phyloP scores from a whole-genome alignment of 2,797 vertebrate species.

The Lutjanus argentimaculatus region DNA sequence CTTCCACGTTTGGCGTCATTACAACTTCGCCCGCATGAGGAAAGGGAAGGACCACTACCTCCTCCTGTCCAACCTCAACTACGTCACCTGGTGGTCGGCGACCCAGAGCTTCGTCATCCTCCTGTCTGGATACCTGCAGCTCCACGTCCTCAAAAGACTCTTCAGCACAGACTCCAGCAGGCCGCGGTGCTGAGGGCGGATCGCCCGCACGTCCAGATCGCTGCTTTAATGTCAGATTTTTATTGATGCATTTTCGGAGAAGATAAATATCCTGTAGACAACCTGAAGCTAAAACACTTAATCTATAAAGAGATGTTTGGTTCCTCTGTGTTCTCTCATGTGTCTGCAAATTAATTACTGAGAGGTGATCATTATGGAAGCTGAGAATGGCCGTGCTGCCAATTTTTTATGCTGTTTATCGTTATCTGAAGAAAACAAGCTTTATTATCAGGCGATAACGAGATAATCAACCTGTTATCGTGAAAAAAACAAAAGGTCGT shows the following conservation, averaged over 20 bases:
- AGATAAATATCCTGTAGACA: background rate
- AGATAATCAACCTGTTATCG: too few relatives aligned
- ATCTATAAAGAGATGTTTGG: background rate
- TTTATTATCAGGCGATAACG: too few relatives aligned
- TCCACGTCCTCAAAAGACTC: slow-evolving; percentile 87
- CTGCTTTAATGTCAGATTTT: background rate
- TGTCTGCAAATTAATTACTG: too few relatives aligned
- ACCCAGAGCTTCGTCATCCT: slow-evolving; percentile 86
- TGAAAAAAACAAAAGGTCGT: too few relatives aligned
- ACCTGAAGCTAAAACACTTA: background rate
- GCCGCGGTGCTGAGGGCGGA: slow-evolving; percentile 82
- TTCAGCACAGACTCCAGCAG: slow-evolving; percentile 78
- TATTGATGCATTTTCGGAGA: background rate
- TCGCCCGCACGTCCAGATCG: background rate
- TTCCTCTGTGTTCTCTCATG: background rate
- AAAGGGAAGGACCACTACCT: slow-evolving; percentile 85
- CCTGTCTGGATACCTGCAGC: slow-evolving; percentile 86
- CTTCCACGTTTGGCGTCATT: slow-evolving; percentile 90
- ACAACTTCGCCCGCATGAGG: slow-evolving; percentile 88
- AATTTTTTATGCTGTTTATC: too few relatives aligned
- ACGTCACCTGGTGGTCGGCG: slow-evolving; percentile 89
- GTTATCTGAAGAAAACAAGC: too few relatives aligned
- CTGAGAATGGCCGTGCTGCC: too few relatives aligned
- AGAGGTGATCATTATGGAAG: background rate
- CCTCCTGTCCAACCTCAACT: slow-evolving; percentile 87